phyloP scores from a whole-genome alignment of 53 echinoderm and acorn worm species.

The Crossaster papposus region DNA sequence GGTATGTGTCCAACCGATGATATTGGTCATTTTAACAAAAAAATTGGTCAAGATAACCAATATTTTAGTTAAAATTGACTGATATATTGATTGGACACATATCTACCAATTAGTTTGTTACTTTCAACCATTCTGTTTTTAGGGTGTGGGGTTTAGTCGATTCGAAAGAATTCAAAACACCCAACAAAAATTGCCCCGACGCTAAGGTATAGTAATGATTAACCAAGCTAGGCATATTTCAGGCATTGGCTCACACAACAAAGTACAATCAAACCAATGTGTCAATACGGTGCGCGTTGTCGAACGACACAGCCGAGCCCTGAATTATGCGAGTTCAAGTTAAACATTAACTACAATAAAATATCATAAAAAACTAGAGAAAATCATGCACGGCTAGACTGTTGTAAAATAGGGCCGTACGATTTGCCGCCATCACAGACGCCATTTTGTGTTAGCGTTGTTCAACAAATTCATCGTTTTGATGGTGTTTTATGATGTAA shows the following conservation, averaged over 20 bases:
- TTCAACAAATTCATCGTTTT: not conserved
- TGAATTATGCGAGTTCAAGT: conserved; percentile 26
- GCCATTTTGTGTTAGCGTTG: conserved; percentile 32
- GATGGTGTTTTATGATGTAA: too few relatives aligned
- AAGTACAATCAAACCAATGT: not conserved
- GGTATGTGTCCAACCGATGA: too few relatives aligned
- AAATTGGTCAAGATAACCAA: too few relatives aligned
- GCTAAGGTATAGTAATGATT: conserved; percentile 41
- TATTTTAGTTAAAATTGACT: too few relatives aligned
- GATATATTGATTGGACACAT: too few relatives aligned
- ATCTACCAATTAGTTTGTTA: too few relatives aligned
- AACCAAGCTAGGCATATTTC: conserved; percentile 23
- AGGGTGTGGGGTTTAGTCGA: not conserved
- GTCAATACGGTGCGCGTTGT: conserved; percentile 3
- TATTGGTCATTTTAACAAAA: too few relatives aligned
- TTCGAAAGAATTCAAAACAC: not conserved
- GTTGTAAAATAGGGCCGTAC: not conserved
- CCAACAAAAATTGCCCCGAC: conserved; percentile 18
- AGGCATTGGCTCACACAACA: conserved; percentile 30
- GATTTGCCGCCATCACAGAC: conserved; percentile 43
- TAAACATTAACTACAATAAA: conserved; percentile 40
- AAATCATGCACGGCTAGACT: not conserved
- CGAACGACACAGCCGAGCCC: conserved; percentile 38
- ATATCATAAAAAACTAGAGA: conserved; percentile 8
- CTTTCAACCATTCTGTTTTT: too few relatives aligned